These are phyloP conservation scores for Magallana ariakensis DNA, from an alignment of 1,140 invertebrate genomes.

Conservation along the genomic window DNA sequence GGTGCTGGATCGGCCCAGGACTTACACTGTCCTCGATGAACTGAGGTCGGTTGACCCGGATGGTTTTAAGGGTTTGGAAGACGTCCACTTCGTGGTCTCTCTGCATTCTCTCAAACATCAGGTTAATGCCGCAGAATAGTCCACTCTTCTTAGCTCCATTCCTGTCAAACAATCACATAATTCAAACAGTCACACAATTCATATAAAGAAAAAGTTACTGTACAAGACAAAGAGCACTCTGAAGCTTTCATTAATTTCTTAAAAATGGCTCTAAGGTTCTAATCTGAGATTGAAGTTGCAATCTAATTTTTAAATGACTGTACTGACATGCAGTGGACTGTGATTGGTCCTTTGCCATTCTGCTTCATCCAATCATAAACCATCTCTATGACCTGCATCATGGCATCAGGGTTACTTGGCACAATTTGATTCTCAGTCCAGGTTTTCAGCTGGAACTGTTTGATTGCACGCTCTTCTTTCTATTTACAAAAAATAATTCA, in stretches of 20 bases:
- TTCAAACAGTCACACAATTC: not conserved
- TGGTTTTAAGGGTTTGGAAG: slow-evolving; percentile 80
- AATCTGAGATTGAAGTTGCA: too few relatives aligned
- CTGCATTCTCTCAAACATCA: slow-evolving; percentile 79
- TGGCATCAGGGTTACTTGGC: slow-evolving; percentile 67
- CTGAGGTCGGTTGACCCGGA: slow-evolving; percentile 76
- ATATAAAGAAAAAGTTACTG: too few relatives aligned
- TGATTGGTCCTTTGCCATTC: slow-evolving; percentile 76
- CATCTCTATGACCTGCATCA: slow-evolving; percentile 71
- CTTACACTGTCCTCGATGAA: slow-evolving; percentile 77
- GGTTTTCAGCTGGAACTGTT: slow-evolving; percentile 77
- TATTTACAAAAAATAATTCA: slow-evolving; percentile 48
- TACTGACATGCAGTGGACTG: slow-evolving; percentile 79
- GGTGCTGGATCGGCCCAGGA: not conserved
- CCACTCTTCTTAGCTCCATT: slow-evolving; percentile 80
- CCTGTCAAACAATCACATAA: slow-evolving; percentile 66
- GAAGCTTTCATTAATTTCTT: too few relatives aligned
- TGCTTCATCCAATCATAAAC: slow-evolving; percentile 76
- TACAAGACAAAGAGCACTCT: too few relatives aligned
- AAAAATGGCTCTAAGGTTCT: too few relatives aligned
- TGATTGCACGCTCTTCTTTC: slow-evolving; percentile 75
- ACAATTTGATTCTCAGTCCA: slow-evolving; percentile 74
- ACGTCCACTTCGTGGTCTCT: slow-evolving; percentile 81
- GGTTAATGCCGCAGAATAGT: slow-evolving; percentile 78
- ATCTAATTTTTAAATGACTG: too few relatives aligned